Evolutionary conservation across 2,113 vertebrate species (phyloP).

Genomic region (Erythrolamprus reginae): DNA sequence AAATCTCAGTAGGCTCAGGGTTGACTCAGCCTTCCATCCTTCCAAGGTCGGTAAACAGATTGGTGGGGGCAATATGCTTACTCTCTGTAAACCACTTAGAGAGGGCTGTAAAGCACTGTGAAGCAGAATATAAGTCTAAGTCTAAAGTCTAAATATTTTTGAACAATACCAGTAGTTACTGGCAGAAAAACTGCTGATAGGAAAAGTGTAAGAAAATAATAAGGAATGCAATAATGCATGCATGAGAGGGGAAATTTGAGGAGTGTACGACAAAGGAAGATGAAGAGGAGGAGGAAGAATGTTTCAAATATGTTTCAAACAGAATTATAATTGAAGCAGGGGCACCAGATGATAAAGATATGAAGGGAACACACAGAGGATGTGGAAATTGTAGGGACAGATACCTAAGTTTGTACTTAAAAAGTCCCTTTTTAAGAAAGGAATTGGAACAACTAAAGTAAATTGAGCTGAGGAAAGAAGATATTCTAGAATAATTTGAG

Average conservation of each 20-base stretch:
- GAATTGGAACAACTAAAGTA: background rate
- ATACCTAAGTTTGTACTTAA: background rate
- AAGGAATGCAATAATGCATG: background rate
- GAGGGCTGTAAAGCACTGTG: no score
- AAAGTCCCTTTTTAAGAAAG: background rate
- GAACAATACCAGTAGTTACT: background rate
- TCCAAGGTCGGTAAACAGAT: no score
- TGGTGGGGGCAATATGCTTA: no score
- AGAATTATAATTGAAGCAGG: background rate
- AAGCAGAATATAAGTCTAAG: no score
- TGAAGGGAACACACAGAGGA: background rate
- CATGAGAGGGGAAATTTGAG: background rate
- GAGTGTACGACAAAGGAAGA: background rate
- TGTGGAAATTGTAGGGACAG: background rate
- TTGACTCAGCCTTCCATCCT: no score
- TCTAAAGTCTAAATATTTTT: no score
- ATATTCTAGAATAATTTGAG: background rate
- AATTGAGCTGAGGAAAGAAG: background rate
- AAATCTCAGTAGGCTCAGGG: no score
- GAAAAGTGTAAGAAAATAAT: background rate
- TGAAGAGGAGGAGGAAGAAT: background rate
- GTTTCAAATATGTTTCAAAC: background rate
- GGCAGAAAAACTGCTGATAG: background rate
- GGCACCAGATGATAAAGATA: background rate
- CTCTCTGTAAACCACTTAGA: no score